Conservation (phyloP, 2,113 vertebrate species). For the Tretioscincus oriximinensis region DNA sequence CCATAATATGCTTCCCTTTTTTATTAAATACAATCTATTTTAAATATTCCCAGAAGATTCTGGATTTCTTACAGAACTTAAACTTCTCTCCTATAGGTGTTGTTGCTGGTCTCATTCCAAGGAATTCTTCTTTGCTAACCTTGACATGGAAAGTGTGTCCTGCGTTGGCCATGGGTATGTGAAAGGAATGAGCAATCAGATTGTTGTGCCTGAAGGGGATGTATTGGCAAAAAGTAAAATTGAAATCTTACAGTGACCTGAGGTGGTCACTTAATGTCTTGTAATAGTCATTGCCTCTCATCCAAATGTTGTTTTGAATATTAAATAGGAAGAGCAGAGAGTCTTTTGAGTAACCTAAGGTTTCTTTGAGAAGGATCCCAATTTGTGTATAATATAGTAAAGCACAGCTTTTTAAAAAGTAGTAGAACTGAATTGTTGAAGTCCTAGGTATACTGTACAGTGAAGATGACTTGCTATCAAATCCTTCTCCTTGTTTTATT, state of each 20-base stretch:
- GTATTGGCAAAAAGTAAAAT: no score
- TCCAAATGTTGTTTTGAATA: background rate
- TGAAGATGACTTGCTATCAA: no score
- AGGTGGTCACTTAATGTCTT: background rate
- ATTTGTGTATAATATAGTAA: background rate
- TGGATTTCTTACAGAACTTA: background rate
- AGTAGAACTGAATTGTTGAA: no score
- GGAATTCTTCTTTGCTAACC: constrained; percentile 60
- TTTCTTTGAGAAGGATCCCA: background rate
- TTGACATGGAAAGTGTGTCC: constrained; percentile 72
- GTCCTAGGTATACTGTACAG: no score
- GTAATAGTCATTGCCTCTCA: background rate
- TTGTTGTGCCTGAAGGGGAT: background rate
- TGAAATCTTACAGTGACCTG: background rate
- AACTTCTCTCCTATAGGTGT: constrained; percentile 51
- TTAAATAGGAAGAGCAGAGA: background rate
- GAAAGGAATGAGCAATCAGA: background rate
- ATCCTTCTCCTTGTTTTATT: no score
- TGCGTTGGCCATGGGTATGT: constrained; percentile 70
- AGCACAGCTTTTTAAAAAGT: no score
- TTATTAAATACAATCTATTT: background rate
- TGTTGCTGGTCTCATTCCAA: constrained; percentile 61
- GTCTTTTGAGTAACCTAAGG: background rate
- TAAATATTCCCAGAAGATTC: background rate
- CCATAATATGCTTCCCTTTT: background rate